Base-by-base conservation (phyloP, 1,140 invertebrate species). In the Danaus plexippus region DNA sequence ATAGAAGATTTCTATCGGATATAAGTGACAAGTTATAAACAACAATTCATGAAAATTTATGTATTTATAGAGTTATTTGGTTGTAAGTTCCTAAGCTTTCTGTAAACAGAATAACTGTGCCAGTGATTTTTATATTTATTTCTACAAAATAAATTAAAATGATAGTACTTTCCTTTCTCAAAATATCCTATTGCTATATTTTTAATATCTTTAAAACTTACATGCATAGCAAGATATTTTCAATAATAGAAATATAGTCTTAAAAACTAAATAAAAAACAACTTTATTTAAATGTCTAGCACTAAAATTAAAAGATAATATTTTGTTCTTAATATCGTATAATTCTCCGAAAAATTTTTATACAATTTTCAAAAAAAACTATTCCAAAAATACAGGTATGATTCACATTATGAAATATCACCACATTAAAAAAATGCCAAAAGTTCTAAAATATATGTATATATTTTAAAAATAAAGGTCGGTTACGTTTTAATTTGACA, bases 351-450 rank as follows among this genome's bases (percentile, higher is more conserved):
- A 79, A 80, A 80, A 81, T 77, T 82, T 85, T 32, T 44, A 77
- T 77, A 84, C 71, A 82, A 70, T 73, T 74, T 74, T 75, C 69
- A 76, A 80, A 85, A 82, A n/a, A 78, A 69, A 32, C 22, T 71
- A 73, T 76, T 75, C 69, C 47, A 62, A 77, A 79, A 84, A 75
- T 75, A 77, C 74, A 77, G 70, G 60, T 71, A 77, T 81, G 66
- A 85, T 77, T 77, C 73, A 80, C 75, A 80, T 76, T 78, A 80
- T 74, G 77, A 81, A 79, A 83, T 80, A 63, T 61, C 56, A 61
- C 72, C 69, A 78, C 75, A 77, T 76, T 73, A 80, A 75, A 83
- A 81, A 82, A 77, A 74, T 70, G 70, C 75, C 80, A 75, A 76
- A 77, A 73, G 45, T 64, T 64, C 71, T 82, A 78, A 70, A 79